Evolutionary conservation across 2,113 vertebrate genomes (phyloP).

Genomic region (Pedionomus torquatus): DNA sequence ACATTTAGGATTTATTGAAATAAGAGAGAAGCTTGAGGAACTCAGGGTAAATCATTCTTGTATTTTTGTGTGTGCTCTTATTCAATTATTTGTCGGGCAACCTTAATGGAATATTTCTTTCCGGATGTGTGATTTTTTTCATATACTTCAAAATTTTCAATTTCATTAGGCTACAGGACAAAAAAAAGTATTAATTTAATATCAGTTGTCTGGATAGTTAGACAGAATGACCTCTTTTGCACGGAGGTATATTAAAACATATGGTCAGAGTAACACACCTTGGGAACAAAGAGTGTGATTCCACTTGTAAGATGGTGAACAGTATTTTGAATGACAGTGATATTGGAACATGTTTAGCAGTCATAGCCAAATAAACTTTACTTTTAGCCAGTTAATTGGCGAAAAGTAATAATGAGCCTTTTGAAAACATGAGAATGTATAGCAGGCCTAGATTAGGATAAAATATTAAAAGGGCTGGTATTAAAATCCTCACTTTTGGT

Average conservation of each 20-base stretch:
- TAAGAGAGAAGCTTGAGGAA: slow-evolving; percentile 97
- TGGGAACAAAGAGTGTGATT: not conserved
- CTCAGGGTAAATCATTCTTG: slow-evolving; percentile 84
- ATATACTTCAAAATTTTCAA: not conserved
- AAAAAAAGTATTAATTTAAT: not conserved
- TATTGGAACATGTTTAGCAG: not conserved
- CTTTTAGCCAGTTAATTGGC: not conserved
- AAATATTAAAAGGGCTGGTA: not conserved
- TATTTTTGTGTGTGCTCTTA: not conserved
- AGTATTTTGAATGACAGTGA: not conserved
- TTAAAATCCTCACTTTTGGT: not conserved
- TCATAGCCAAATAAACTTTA: not conserved
- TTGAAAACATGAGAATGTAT: not conserved
- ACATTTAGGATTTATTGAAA: slow-evolving; percentile 98
- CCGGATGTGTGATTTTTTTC: not conserved
- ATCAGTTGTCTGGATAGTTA: not conserved
- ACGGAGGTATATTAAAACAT: not conserved
- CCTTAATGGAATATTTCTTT: not conserved
- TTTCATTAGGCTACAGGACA: not conserved
- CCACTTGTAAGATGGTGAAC: not conserved
- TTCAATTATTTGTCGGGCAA: not conserved
- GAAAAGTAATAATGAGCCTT: not conserved
- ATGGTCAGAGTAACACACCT: not conserved
- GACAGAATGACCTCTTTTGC: not conserved
- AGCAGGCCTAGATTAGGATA: not conserved